Evolutionary conservation across 2,113 vertebrate genomes (phyloP), one percentile per base, ranked within the genome.

Genomic region (Pao palembangensis): DNA sequence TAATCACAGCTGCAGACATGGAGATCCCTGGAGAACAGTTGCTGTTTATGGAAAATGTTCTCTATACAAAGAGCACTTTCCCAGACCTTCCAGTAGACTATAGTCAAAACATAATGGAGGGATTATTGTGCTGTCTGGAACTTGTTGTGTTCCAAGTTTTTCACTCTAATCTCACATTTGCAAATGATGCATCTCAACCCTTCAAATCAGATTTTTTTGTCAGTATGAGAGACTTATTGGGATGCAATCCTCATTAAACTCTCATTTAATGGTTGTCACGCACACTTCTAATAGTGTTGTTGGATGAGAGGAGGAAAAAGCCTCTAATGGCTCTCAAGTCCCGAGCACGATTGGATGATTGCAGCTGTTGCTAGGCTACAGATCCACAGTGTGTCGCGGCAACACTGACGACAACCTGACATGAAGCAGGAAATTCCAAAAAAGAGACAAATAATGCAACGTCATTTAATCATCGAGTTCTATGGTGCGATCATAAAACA

Each of bases 291-390:
- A 38, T 61, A 71, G 68, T 61, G 54, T 50, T 70, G 31, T 71
- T 66, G 13, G 63, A 19, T 52, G 57, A 65, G 65, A 75, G 14
- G 63, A 19, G 52, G 57, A 65, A 67, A 75, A 63, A n/a, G 53
- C 55, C 47, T 42, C 61, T 60, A 60, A 79, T 85, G 71, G 65
- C 54, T 71, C 58, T 83, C 34, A 64, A 61, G 62, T 57, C 62
- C 38, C 42, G 15, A 43, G 51, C 51, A 18, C 8, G 49, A 84
- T 85, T 82, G 80, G 73, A 77, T 65, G 60, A 78, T 79, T 62
- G 77, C 74, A 21, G 61, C 79, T 81, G 87, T 89, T 88, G 87
- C 85, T 85, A 88, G 78, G 87, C 44, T 77, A 88, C 85, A 0
- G 61, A 58, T 57, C 59, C 43, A 57, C 18, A 23, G 71, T 64